These are phyloP conservation scores for Siphamia tubifer DNA, from an alignment of 2,113 vertebrate species.

Conservation along the genomic window DNA sequence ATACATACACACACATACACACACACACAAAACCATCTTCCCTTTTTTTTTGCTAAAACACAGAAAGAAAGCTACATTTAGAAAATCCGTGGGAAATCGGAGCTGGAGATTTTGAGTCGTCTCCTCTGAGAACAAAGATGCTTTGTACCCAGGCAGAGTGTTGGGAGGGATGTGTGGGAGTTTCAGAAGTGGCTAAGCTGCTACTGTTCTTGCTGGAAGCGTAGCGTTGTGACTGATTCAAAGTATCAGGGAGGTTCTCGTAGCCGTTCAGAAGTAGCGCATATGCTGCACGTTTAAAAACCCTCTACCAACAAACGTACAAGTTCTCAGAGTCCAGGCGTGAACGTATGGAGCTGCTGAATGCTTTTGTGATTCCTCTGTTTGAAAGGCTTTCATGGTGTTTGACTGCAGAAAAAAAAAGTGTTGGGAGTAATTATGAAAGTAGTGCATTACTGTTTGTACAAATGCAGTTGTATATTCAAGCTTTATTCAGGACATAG, in stretches of 20 bases:
- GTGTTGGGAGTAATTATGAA: too few relatives aligned
- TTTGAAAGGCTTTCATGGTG: conserved; percentile 13
- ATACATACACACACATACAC: too few relatives aligned
- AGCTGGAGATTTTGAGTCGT: conserved; percentile 60
- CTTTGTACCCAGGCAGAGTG: conserved; percentile 46
- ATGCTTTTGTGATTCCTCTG: conserved; percentile 2
- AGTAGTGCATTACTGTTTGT: too few relatives aligned
- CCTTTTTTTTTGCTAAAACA: conserved; percentile 13
- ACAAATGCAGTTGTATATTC: too few relatives aligned
- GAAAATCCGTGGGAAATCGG: conserved; percentile 55
- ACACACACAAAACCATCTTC: not conserved
- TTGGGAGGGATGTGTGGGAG: conserved; percentile 60
- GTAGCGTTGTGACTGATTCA: conserved; percentile 46
- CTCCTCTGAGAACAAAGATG: conserved; percentile 56
- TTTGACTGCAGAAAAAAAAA: not conserved
- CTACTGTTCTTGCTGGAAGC: conserved; percentile 54
- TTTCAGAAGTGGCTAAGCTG: conserved; percentile 67
- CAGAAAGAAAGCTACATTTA: conserved; percentile 40
- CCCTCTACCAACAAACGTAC: conserved; percentile 24
- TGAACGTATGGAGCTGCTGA: not conserved
- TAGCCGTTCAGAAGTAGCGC: conserved; percentile 9
- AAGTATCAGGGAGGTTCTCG: conserved; percentile 41
- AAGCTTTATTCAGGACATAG: too few relatives aligned
- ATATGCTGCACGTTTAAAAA: not conserved
- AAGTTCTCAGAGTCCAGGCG: not conserved